Evolutionary conservation across 2,888 invertebrate genomes (phyloP), one percentile per base, ranked within the genome.

Genomic region (Gnatocerus cornutus): DNA sequence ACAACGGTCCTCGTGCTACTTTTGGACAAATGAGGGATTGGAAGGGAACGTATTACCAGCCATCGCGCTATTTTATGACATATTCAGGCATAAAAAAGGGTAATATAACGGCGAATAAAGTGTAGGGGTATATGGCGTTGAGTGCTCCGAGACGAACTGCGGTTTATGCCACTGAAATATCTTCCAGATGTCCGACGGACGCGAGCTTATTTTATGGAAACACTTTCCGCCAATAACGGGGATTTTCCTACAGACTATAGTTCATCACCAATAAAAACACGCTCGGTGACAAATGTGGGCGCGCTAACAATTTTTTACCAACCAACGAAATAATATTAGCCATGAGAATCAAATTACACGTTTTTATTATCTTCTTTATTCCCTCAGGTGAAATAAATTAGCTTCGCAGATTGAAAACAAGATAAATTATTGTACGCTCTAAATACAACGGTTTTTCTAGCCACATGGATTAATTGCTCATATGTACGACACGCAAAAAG

Each of bases 121-220:
- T 58, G 56, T 27, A 16, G 50, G 29, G 50, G 66, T 45, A 50
- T 50, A 29, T 27, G 66, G 33, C 37, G 59, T 33, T 68, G 68
- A 68, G 68, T 67, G 67, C 58, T 61, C 39, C 43, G 39, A 67
- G 67, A 67, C 59, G 67, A 67, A 67, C 67, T 67, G 67, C 67
- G 67, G 67, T 67, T 67, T 67, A 67, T 61, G 67, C 58, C 61
- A 27, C 29, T 43, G 68, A 53, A 68, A 68, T 68, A 61, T 68
- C 68, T 61, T 61, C 61, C 68, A 68, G 68, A 68, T 68, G 68
- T 68, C 67, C 67, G 61, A 39, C 48, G 14, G 48, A 66, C 50
- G 43, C 46, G 43, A 13, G 14, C 7, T 58, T 59, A 67, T 67
- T 66, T 66, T 66, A 67, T 67, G 67, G 45, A 67, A 67, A 45